Base-by-base conservation (phyloP, 1,140 invertebrate species). In the Meloidogyne chitwoodi region DNA sequence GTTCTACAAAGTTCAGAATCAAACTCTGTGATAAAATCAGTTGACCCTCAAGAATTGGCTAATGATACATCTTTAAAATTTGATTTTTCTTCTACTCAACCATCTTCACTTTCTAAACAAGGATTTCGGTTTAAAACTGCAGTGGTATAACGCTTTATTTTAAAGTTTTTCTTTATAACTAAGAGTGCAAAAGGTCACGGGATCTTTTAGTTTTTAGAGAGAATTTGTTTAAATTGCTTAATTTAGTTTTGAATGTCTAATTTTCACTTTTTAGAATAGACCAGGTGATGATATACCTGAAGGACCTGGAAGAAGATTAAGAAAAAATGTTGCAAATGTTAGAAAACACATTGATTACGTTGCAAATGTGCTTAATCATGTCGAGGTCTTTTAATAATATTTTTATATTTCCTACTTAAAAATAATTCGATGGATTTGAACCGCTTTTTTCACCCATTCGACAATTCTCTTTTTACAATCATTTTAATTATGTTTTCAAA, bases 261-360 rank as follows among this genome's bases (percentile, higher is more conserved):
- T 38, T 56, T n/a, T 22, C n/a, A 56, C 10, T n/a, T 67, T 67
- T 67, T 67, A 67, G 65, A 41, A 22, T 41, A n/a, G 65, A 8
- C 65, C 65, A 31, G 26, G 27, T 22, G 71, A 73, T 61, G 75
- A 76, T 29, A 65, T 79, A 38, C 79, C 62, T 27, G 80, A 81
- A 41, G 81, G 81, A n/a, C 82, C 82, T 27, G 81, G 81, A 16
- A 65, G 81, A 63, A 61, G 81, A 31, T 68, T 82, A 19, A 68
- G 81, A 29, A 82, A 83, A 64, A 82, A 82, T 77, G 82, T 82
- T 19, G 81, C 81, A n/a, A 83, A 82, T 26, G 81, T 82, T 22
- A 76, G 81, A 22, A 83, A 82, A 64, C 81, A 82, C 62, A 82
- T 82, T 16, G 81, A 82, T 73, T 82, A 83, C 65, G 68, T 83